Evolutionary conservation across 2,888 invertebrate species (phyloP).

Genomic region (Spodoptera littoralis): DNA sequence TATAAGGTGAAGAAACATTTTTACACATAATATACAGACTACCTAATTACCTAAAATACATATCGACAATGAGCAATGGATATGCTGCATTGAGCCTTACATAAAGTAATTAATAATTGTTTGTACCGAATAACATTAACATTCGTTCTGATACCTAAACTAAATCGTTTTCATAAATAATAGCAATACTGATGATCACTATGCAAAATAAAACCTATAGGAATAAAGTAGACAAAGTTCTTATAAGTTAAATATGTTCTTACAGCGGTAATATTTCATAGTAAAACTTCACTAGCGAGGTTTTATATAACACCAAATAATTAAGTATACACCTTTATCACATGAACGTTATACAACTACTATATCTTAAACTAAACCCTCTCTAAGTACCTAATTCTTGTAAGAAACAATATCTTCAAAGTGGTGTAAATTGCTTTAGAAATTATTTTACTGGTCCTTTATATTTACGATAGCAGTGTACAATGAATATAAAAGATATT

Average conservation of each 20-base stretch:
- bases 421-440: conserved; percentile 11
- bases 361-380: conserved; percentile 53
- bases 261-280: conserved; percentile 52
- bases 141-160: conserved; percentile 56
- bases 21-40: conserved; percentile 61
- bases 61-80: conserved; percentile 59
- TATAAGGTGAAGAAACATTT: conserved; percentile 40
- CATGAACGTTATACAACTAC: conserved; percentile 58
- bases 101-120: conserved; percentile 58
- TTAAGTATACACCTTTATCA: conserved; percentile 68
- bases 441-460: conserved; percentile 37
- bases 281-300: conserved; percentile 60
- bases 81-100: conserved; percentile 48
- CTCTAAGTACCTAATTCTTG: conserved; percentile 51
- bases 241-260: conserved; percentile 52
- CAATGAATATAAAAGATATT: conserved; percentile 28
- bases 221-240: conserved; percentile 49
- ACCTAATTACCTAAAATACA: conserved; percentile 49
- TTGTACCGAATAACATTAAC: conserved; percentile 69
- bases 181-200: conserved; percentile 72
- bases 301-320: conserved; percentile 58
- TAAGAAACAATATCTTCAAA: conserved; percentile 32
- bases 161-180: conserved; percentile 64
- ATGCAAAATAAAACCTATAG: conserved; percentile 55
- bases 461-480: conserved; percentile 8